phyloP scores from a whole-genome alignment of 2,797 vertebrate genomes.

The Mormyrus hasselquistii region DNA sequence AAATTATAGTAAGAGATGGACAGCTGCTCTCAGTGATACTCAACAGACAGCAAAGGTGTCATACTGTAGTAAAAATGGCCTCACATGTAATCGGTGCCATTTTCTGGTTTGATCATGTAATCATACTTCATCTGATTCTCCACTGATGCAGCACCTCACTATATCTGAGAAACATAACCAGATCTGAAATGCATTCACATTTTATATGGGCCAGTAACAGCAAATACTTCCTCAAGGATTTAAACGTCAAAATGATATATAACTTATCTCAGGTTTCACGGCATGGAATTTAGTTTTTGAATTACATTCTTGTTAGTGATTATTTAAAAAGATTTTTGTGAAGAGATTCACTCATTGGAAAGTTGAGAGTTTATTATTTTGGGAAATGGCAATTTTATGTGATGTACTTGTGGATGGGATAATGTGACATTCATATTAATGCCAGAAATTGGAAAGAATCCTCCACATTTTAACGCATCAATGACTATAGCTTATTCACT shows the following conservation, averaged over 20 bases:
- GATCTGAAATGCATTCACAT: neutral
- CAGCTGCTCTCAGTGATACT: neutral
- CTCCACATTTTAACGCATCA: neutral
- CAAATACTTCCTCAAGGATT: neutral
- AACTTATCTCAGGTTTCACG: neutral
- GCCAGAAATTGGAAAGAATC: neutral
- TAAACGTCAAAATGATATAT: slow-evolving; percentile 10
- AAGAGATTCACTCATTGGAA: neutral
- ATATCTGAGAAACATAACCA: neutral
- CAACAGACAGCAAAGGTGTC: neutral
- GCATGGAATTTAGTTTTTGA: slow-evolving; percentile 6
- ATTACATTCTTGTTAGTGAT: neutral
- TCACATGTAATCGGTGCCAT: neutral
- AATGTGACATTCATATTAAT: neutral
- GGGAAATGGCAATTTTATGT: neutral
- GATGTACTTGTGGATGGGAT: neutral
- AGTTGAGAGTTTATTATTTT: neutral
- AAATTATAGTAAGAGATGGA: neutral
- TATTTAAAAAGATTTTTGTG: neutral
- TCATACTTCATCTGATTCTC: neutral
- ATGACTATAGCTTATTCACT: neutral
- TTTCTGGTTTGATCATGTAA: neutral
- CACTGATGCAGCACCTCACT: neutral
- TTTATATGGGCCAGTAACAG: neutral
- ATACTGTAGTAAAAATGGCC: neutral